Evolutionary conservation across 2,113 vertebrate genomes (phyloP), one percentile per base, ranked within the genome.

Genomic region (Sinocyclocheilus maitianheensis): DNA sequence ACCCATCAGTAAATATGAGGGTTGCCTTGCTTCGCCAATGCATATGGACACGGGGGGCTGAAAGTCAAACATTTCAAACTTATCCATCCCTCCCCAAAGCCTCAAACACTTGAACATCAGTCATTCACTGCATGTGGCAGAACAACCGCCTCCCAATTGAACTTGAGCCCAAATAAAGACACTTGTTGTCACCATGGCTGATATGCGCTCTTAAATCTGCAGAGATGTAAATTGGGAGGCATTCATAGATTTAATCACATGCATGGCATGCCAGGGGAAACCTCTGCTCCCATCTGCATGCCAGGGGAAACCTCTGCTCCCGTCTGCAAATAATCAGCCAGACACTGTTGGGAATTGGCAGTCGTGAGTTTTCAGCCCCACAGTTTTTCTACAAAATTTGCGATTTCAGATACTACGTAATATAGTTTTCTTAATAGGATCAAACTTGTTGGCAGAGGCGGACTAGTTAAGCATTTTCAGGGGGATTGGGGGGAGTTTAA

Each of bases 271-370:
- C 93, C 91, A 92, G 86, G 91, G 91, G 94, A 91, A 92, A 93
- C 93, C 94, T 95, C 93, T 91, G 89, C 91, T 94, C 91, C 96
- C 97, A 99, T 99, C 97, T 99, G 97, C 94, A 96, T 26, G 26
- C 26, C 26, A 26, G 86, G 91, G 91, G 94, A 91, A 92, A 93
- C 93, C 94, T 95, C 93, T 91, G 89, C 91, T 94, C 91, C 96
- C 97, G 99, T 99, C 97, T 99, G 97, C 94, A 96, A 98, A 97
- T 97, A 96, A 97, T 99, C 96, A 98, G 94, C 94, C 94, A 94
- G 95, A 96, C 97, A 96, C 96, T 95, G 95, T 95, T 93, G 96
- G 96, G 95, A 96, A 96, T 94, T 96, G 95, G 96, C 95, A 96
- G 93, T 94, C 93, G 95, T 78, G 93, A 90, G 90, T 94, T 94